Evolutionary conservation across 2,113 vertebrate genomes (phyloP).

Genomic region (Stegostoma tigrinum): DNA sequence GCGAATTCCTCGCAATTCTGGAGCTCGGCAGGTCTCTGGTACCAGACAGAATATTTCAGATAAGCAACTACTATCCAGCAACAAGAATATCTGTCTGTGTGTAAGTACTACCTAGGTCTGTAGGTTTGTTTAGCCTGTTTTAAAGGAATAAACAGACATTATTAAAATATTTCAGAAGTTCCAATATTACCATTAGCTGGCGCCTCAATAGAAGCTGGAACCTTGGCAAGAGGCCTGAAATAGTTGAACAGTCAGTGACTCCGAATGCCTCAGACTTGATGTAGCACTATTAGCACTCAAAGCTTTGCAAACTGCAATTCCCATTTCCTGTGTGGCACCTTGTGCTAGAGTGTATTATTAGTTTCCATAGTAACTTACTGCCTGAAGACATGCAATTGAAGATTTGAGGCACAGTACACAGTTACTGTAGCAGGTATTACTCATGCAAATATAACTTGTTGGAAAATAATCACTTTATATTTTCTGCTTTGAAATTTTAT

Average conservation of each 20-base stretch:
- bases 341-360: not conserved
- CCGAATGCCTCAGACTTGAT: not conserved
- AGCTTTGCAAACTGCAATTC: not conserved
- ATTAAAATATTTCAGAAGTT: not conserved
- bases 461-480: not conserved
- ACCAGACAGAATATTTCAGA: not conserved
- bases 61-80: not conserved
- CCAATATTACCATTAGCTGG: not conserved
- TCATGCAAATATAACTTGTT: not conserved
- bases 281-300: not conserved
- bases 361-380: constrained; percentile 24
- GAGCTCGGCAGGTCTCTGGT: not conserved
- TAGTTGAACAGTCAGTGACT: not conserved
- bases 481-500: not conserved
- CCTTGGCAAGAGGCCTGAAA: not conserved
- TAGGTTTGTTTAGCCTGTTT: not conserved
- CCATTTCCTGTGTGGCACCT: not conserved
- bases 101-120: not conserved
- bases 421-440: not conserved
- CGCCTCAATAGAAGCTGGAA: not conserved
- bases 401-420: not conserved
- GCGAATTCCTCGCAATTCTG: not conserved
- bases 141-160: not conserved
- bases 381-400: not conserved
- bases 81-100: not conserved